phyloP scores from a whole-genome alignment of 2,113 vertebrate species.

The Paramisgurnus dabryanus region DNA sequence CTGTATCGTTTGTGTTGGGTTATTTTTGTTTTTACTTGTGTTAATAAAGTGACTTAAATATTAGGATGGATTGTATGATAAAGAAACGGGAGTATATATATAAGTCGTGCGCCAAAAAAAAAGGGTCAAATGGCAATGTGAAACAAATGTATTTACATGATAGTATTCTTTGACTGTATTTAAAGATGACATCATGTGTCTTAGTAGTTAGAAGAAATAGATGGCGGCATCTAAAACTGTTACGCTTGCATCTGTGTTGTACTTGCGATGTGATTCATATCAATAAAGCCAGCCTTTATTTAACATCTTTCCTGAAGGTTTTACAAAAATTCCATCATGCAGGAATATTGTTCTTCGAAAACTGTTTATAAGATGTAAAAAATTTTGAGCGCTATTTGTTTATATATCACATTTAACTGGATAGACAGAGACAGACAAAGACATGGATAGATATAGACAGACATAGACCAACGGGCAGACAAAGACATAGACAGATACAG shows the following conservation, averaged over 20 bases:
- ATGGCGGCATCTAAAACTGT: slow-evolving; percentile 76
- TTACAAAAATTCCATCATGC: neutral
- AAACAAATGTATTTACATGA: slow-evolving; percentile 54
- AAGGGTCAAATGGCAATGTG: slow-evolving; percentile 58
- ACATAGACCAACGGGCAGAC: no score
- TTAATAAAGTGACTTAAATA: slow-evolving; percentile 47
- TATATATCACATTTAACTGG: no score
- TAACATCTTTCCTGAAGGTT: slow-evolving; percentile 56
- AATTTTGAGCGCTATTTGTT: no score
- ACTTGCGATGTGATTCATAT: slow-evolving; percentile 78
- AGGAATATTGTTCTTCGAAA: no score
- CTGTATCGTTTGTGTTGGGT: slow-evolving; percentile 71
- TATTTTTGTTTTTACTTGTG: slow-evolving; percentile 34
- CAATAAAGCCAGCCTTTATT: slow-evolving; percentile 78
- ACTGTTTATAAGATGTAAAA: no score
- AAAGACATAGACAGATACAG: no score
- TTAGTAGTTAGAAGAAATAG: slow-evolving; percentile 52
- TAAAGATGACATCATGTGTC: slow-evolving; percentile 52
- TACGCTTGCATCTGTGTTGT: slow-evolving; percentile 77
- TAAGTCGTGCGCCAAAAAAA: slow-evolving; percentile 50
- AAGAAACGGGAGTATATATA: slow-evolving; percentile 31
- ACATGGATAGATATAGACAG: no score
- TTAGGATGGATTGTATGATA: slow-evolving; percentile 64
- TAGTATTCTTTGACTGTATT: slow-evolving; percentile 53
- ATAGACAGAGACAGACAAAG: no score